phyloP scores from a whole-genome alignment of 2,888 invertebrate genomes.

The Nasonovia ribisnigri region DNA sequence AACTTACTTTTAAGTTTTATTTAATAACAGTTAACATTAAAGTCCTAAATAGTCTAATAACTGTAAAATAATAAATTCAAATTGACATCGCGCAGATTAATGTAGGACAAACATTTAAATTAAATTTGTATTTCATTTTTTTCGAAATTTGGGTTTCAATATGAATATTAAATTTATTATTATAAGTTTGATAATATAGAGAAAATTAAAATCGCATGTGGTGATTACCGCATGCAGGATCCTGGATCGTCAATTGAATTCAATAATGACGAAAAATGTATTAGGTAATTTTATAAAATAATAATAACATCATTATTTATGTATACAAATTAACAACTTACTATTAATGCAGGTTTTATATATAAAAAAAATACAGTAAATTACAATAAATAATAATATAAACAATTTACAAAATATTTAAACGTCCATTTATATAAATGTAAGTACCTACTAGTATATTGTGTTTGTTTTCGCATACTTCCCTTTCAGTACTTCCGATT shows the following conservation, averaged over 20 bases:
- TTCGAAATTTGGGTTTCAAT: not conserved
- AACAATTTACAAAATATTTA: not conserved
- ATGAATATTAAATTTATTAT: not conserved
- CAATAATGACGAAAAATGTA: not conserved
- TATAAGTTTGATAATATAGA: not conserved
- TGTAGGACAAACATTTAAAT: not conserved
- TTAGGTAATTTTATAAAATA: not conserved
- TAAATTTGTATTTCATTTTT: not conserved
- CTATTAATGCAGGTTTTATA: no score
- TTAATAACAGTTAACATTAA: not conserved
- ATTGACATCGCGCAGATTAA: not conserved
- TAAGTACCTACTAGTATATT: not conserved
- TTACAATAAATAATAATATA: constrained; percentile 1
- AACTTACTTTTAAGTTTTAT: not conserved
- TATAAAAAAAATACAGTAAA: not conserved
- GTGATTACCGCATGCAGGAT: not conserved
- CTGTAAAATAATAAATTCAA: not conserved
- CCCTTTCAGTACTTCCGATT: not conserved
- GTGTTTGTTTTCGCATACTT: not conserved
- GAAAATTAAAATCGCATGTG: not conserved
- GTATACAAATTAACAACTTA: not conserved
- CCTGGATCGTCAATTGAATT: not conserved
- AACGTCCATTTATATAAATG: not conserved
- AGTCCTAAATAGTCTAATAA: not conserved
- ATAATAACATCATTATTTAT: not conserved